A percentile compares a stretch with the other conserved stretches of the same genome.
Evolutionary conservation across 2,113 vertebrate species (phyloP).

Genomic region (Grallaria varia): DNA sequence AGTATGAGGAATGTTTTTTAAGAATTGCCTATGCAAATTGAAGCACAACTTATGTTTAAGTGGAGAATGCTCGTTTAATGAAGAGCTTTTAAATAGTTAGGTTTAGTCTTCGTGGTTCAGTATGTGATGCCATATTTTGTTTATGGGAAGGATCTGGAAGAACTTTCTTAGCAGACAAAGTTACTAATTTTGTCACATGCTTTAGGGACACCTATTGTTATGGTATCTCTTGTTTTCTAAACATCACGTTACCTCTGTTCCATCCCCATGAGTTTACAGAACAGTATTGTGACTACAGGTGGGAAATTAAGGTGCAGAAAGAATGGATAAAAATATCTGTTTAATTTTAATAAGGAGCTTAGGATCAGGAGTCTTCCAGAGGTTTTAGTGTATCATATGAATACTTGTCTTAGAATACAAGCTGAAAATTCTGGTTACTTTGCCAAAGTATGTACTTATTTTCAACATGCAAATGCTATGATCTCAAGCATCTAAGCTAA

Average conservation of each 20-base stretch:
- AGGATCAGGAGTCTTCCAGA: neutral
- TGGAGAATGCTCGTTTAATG: neutral
- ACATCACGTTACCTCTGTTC: neutral
- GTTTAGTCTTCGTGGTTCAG: neutral
- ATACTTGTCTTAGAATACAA: neutral
- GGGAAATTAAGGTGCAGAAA: neutral
- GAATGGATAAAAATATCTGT: neutral
- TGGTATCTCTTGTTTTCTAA: neutral
- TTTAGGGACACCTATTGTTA: neutral
- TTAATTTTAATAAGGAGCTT: neutral
- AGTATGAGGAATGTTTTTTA: neutral
- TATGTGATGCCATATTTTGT: neutral
- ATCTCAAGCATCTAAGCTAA: neutral
- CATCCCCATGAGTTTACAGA: neutral
- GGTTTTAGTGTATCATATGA: neutral
- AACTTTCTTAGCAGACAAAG: neutral
- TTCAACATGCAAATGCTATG: neutral
- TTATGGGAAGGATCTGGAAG: neutral
- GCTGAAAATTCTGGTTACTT: neutral
- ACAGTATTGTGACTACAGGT: neutral
- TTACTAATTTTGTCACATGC: neutral
- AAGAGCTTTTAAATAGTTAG: neutral
- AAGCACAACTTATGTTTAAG: neutral
- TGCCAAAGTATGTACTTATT: neutral
- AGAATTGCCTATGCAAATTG: neutral